These are phyloP conservation scores for Noctuana brunneofusca DNA, from an alignment of 2,888 invertebrate species.

Conservation along the genomic window DNA sequence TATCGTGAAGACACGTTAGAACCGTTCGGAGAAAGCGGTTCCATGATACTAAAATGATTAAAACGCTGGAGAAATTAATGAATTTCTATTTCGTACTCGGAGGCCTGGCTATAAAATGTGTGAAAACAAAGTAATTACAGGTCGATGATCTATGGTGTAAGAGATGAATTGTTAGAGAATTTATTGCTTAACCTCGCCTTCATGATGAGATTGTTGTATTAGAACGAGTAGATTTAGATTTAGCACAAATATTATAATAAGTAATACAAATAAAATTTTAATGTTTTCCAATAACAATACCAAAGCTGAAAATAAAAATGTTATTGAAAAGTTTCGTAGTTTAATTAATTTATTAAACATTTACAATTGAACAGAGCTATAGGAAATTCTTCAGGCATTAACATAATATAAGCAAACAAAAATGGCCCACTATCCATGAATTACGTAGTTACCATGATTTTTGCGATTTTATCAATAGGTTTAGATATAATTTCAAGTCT, in stretches of 20 bases:
- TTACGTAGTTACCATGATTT: too few species aligned
- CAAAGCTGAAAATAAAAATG: too few species aligned
- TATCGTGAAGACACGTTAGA: conserved; percentile 29
- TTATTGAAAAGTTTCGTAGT: too few species aligned
- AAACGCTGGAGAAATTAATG: conserved; percentile 30
- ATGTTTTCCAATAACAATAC: too few species aligned
- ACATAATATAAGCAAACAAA: too few species aligned
- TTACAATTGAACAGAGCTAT: too few species aligned
- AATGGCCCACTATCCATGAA: too few species aligned
- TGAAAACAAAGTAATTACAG: conserved; percentile 20
- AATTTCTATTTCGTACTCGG: conserved; percentile 26
- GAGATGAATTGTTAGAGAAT: conserved; percentile 1
- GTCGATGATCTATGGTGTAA: conserved; percentile 4
- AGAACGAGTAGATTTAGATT: neutral
- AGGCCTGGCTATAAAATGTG: conserved; percentile 18
- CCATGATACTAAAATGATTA: conserved; percentile 31
- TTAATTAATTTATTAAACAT: too few species aligned
- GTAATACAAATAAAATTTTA: too few species aligned
- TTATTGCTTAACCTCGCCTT: neutral
- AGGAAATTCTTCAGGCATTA: too few species aligned
- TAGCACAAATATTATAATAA: neutral
- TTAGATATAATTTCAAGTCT: too few species aligned
- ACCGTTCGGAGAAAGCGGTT: conserved; percentile 21
- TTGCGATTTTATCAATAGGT: too few species aligned
- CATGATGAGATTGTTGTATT: neutral